Base-by-base conservation (phyloP, 2,113 vertebrate genomes). In the Chaenocephalus aceratus region DNA sequence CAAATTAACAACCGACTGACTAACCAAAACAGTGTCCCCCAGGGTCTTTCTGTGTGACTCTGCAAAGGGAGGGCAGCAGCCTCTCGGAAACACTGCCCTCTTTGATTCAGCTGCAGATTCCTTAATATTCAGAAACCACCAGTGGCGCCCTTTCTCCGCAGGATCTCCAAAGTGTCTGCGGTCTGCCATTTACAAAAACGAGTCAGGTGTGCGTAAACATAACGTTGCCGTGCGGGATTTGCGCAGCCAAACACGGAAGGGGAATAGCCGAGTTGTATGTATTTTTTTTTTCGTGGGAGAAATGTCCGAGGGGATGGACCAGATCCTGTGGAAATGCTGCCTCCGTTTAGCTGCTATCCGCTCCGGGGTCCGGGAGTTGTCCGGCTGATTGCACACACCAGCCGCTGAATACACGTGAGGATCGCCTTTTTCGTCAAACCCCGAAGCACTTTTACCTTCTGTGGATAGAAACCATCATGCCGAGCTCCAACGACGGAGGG, bases 131-230 rank as follows among this genome's bases (percentile, higher is more conserved):
- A 79, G 86, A 53, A 89, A 82, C 90, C 92, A 86, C 83, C 80
- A 16, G 89, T 84, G 86, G 90, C 92, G 90, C 92, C 54, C 75
- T 91, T 87, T 63, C 79, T 83, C 84, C 72, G 68, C 72, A 81
- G 77, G 48, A 88, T 79, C 73, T 71, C 59, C 48, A 0, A 58
- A 59, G 80, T 76, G 36, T 62, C 57, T 73, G 61, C 66, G 64
- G 58, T 52, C 49, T 70, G 56, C 73, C 77, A 30, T 80, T 41
- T 54, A 72, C 26, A 4, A 54, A 74, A 61, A 5, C 65, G 21
- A 54, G 52, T 64, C 83, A 85, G 86, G 84, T 87, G 77, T 82
- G 72, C 89, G 92, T 80, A 86, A 89, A 86, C 68, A 46, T 14
- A 64, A 26, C 60, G 30, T n/a, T 15, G n/a, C 36, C 5, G 36